These are phyloP conservation scores for Drosophila pegasa DNA, from an alignment of 2,888 invertebrate species.

Conservation along the genomic window DNA sequence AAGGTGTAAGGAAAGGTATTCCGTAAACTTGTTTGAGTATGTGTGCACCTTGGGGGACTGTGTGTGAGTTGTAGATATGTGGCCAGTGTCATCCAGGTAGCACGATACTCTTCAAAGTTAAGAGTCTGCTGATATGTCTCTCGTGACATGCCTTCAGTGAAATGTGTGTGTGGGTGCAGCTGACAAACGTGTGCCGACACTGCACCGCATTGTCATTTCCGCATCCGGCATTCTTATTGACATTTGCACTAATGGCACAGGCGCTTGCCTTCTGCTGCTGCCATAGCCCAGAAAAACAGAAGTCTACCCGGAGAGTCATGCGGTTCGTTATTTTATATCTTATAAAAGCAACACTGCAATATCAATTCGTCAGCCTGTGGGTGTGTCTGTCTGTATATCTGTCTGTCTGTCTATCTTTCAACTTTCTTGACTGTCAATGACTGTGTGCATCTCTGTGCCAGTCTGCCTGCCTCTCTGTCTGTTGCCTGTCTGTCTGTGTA, in stretches of 20 bases:
- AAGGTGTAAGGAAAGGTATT: conserved; percentile 44
- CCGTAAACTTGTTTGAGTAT: conserved; percentile 12
- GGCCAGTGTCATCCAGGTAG: conserved; percentile 11
- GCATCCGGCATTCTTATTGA: conserved; percentile 48
- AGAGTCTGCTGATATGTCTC: conserved; percentile 62
- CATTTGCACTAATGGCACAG: conserved; percentile 58
- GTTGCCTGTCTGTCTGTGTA: not conserved
- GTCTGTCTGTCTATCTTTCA: conserved; percentile 13
- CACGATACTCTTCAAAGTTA: conserved; percentile 30
- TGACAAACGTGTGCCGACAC: conserved; percentile 26
- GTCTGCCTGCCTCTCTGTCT: not conserved
- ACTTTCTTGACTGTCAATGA: not conserved
- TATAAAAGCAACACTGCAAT: conserved; percentile 50
- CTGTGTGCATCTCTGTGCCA: conserved; percentile 1
- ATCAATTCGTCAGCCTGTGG: conserved; percentile 9
- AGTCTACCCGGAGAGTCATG: conserved; percentile 11
- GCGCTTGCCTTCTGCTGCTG: conserved; percentile 16
- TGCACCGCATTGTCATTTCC: conserved; percentile 29
- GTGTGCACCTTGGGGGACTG: conserved; percentile 6
- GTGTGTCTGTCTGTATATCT: not conserved
- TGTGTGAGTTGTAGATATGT: conserved; percentile 25
- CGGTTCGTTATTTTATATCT: conserved; percentile 18
- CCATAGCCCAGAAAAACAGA: conserved; percentile 4
- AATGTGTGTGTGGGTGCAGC: not conserved
- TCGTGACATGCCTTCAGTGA: not conserved